Evolutionary conservation across 1,140 invertebrate species (phyloP).

Genomic region (Schlechtendalia chinensis): DNA sequence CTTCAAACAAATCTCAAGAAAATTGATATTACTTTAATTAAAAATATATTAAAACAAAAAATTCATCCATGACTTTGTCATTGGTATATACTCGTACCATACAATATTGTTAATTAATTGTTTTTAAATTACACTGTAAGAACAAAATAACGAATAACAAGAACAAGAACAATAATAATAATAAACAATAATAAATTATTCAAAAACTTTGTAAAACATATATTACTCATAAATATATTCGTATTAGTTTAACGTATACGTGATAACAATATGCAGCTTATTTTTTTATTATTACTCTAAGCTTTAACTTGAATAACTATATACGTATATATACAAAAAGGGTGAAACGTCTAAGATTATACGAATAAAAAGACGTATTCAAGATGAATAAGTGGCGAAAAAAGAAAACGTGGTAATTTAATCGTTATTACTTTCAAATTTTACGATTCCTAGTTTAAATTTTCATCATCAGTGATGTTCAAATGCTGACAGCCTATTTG

Average conservation of each 20-base stretch:
- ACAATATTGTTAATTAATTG: background rate
- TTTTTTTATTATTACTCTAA: background rate
- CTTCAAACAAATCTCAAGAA: no score
- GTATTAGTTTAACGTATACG: background rate
- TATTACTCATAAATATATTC: background rate
- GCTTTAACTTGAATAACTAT: background rate
- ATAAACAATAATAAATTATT: background rate
- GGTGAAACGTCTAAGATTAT: background rate
- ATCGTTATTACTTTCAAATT: constrained; percentile 12
- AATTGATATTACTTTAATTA: no score
- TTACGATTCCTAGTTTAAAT: constrained; percentile 6
- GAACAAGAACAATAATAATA: no score
- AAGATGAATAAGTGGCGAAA: background rate
- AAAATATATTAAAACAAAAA: no score
- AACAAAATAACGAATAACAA: no score
- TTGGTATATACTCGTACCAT: no score
- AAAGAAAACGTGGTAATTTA: constrained; percentile 16
- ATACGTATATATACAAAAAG: no score
- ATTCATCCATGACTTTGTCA: no score
- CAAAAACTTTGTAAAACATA: background rate
- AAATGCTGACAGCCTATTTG: constrained; percentile 21
- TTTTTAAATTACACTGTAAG: background rate
- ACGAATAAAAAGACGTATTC: background rate
- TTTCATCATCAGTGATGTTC: constrained; percentile 24
- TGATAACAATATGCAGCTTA: background rate